phyloP scores from a whole-genome alignment of 1,140 invertebrate genomes.

The Coelopa frigida region DNA sequence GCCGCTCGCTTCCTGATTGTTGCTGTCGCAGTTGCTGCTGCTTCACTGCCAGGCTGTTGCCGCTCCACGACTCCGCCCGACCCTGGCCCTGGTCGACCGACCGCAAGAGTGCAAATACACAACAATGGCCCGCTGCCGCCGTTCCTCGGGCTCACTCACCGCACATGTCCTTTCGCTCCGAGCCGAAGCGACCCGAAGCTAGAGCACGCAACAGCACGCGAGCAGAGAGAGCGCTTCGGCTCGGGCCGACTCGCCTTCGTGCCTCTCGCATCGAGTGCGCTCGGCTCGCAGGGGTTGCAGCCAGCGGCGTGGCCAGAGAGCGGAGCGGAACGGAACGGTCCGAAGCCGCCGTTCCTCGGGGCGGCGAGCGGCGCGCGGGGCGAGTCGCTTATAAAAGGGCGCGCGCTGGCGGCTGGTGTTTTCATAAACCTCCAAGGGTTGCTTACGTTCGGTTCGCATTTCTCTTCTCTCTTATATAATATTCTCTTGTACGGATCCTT shows the following conservation, averaged over 20 bases:
- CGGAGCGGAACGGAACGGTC: no score
- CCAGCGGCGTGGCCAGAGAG: no score
- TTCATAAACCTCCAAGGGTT: slow-evolving; percentile 46
- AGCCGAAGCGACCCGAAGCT: no score
- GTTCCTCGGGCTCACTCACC: slow-evolving; percentile 1
- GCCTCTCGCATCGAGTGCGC: no score
- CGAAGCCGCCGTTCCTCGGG: not conserved
- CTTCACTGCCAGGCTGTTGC: slow-evolving; percentile 2
- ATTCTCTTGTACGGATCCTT: slow-evolving; percentile 30
- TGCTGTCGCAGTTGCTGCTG: slow-evolving; percentile 5
- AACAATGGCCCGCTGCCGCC: not conserved
- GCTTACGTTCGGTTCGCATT: slow-evolving; percentile 46
- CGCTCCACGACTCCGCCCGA: slow-evolving; percentile 1
- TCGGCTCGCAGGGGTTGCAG: no score
- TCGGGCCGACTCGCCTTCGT: no score
- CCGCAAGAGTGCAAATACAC: no score
- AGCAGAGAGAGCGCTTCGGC: no score
- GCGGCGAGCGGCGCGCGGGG: slow-evolving; percentile 10
- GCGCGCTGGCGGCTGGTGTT: slow-evolving; percentile 17
- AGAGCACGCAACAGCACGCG: no score
- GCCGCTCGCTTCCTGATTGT: slow-evolving; percentile 11
- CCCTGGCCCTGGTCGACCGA: no score
- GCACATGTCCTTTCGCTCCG: slow-evolving; percentile 16
- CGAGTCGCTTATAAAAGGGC: slow-evolving; percentile 40
- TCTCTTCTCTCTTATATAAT: slow-evolving; percentile 46